Base-by-base conservation (phyloP, 2,888 invertebrate genomes). In the Lochmaea capreae region DNA sequence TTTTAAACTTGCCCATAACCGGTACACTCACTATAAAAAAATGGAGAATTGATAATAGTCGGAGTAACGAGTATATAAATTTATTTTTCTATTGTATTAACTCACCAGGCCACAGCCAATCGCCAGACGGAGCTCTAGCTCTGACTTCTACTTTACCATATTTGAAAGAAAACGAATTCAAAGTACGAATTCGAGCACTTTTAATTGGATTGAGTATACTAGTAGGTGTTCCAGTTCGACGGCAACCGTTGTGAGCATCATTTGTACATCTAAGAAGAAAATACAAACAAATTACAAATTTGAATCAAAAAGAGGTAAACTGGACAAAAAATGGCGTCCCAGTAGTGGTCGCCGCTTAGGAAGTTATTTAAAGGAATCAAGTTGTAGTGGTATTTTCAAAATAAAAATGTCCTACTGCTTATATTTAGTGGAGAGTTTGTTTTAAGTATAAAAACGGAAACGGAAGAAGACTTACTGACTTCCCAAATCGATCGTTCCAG, bases 51-150 rank as follows among this genome's bases (percentile, higher is more conserved):
- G 26, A 26, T 0, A 26, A 26, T 26, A 26, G 26, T 5, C 26
- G 26, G 26, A 3, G 4, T 3, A 2, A 26, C 4, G 26, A 26
- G 26, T 26, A 22, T 14, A 58, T 54, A 49, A 22, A 59, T 33
- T 42, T 14, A 26, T 9, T 16, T 62, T 58, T n/a, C 0, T 63
- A n/a, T 54, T 57, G 5, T 33, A 11, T 16, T 49, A 49, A 58
- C 49, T 74, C 79, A 85, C 85, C 85, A 77, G 90, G 90, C 90
- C 93, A 93, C 8, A 93, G 83, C 93, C 93, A 93, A 84, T 93
- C 93, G 18, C 93, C 94, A 43, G 89, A 87, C 1, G 94, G 93
- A 87, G 92, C 87, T 84, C 91, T 92, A 1, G 93, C 93, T 67
- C 90, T 87, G 4, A 92, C 89, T 84, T 92, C 92, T 26, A 93